Conservation (phyloP, 2,888 invertebrate species). For the Xylocampa areola region DNA sequence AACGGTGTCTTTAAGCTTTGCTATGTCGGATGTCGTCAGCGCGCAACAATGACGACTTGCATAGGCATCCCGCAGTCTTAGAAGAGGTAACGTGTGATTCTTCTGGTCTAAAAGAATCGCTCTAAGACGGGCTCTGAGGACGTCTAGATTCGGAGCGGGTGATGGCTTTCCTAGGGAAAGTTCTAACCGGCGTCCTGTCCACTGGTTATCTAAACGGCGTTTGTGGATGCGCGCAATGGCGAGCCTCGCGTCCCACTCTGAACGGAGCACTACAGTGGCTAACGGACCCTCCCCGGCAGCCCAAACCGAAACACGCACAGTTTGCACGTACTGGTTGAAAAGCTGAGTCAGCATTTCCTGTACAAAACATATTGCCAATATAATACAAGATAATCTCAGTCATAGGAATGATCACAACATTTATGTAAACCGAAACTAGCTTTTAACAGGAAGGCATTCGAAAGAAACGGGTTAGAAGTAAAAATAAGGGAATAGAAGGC, state of each 20-base stretch:
- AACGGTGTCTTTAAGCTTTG: conserved; percentile 93
- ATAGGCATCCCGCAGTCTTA: conserved; percentile 95
- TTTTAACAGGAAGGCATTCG: not conserved
- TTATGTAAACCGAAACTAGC: not conserved
- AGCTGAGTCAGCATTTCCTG: conserved; percentile 83
- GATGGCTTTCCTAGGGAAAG: conserved; percentile 92
- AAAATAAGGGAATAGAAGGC: conserved; percentile 3
- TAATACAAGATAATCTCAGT: not conserved
- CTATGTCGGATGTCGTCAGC: conserved; percentile 92
- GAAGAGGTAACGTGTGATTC: conserved; percentile 92
- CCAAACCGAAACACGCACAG: conserved; percentile 81
- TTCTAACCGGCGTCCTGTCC: conserved; percentile 93
- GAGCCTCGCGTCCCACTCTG: conserved; percentile 92
- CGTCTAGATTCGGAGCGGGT: conserved; percentile 91
- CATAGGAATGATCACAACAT: conserved; percentile 1
- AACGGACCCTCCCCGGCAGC: conserved; percentile 87
- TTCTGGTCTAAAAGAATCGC: conserved; percentile 94
- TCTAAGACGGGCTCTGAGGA: conserved; percentile 92
- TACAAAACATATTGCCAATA: conserved; percentile 15
- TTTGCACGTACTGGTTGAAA: conserved; percentile 80
- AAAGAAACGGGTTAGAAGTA: conserved; percentile 2
- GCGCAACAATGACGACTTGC: conserved; percentile 95
- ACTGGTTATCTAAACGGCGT: conserved; percentile 91
- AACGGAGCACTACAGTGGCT: conserved; percentile 92
- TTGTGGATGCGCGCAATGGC: conserved; percentile 96